Conservation (phyloP, 1,140 invertebrate genomes). For the Conus ventricosus region DNA sequence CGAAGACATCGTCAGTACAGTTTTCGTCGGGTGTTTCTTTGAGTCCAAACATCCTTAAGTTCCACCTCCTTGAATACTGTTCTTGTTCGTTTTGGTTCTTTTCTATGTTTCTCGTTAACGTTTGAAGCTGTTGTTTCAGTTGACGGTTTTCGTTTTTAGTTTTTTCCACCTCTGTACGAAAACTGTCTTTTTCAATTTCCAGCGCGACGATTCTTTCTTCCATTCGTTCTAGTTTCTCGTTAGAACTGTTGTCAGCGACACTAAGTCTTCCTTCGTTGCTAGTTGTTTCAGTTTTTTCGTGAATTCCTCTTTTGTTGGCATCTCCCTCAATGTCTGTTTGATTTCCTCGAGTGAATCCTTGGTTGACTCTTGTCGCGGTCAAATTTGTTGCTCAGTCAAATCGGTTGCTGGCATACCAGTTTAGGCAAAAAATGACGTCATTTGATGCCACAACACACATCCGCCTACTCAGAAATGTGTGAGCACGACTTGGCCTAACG, state of each 20-base stretch:
- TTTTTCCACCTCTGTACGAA: neutral
- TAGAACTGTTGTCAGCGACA: neutral
- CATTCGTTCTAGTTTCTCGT: neutral
- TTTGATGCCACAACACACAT: too few relatives aligned
- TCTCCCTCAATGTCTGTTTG: too few relatives aligned
- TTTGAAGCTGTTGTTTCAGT: neutral
- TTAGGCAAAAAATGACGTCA: too few relatives aligned
- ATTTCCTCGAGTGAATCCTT: too few relatives aligned
- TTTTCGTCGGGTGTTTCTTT: neutral
- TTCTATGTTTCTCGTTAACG: neutral
- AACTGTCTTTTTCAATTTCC: neutral
- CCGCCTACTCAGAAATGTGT: too few relatives aligned
- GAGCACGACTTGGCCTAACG: too few relatives aligned
- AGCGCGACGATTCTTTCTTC: neutral
- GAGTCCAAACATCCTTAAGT: neutral
- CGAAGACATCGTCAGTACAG: neutral
- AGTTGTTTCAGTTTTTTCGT: neutral
- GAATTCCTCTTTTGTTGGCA: neutral
- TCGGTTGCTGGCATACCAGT: too few relatives aligned
- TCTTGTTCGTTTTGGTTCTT: neutral
- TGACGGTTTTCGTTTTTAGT: neutral
- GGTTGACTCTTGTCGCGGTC: too few relatives aligned
- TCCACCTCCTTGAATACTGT: slow-evolving; percentile 1
- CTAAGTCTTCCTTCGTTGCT: neutral
- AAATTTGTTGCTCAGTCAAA: too few relatives aligned